Evolutionary conservation across 2,113 vertebrate species (phyloP).

Genomic region (Microcebus lehilahytsara): DNA sequence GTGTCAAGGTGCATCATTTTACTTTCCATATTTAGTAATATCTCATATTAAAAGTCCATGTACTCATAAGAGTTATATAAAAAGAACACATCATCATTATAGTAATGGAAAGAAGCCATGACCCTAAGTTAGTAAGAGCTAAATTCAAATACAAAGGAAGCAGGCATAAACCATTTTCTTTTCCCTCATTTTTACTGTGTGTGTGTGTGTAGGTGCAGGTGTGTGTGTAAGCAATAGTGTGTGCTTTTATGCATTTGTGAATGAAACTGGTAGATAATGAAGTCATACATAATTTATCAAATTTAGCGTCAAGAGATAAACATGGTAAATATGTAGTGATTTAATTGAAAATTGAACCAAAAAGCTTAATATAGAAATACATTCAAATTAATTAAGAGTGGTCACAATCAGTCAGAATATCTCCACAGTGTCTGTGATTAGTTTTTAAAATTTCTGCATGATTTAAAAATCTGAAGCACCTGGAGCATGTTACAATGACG

Average conservation of each 20-base stretch:
- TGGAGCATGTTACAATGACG: neutral
- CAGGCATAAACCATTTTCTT: neutral
- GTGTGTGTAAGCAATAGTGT: neutral
- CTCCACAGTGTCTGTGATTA: neutral
- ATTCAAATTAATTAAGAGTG: constrained; percentile 19
- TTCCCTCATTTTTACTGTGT: neutral
- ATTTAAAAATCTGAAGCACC: neutral
- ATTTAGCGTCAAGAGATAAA: neutral
- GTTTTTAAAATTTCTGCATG: neutral
- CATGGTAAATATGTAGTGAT: neutral
- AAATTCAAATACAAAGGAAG: neutral
- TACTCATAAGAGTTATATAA: neutral
- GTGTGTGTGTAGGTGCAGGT: neutral
- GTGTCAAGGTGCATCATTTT: neutral
- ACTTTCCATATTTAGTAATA: neutral
- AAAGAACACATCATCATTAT: neutral
- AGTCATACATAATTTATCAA: neutral
- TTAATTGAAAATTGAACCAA: constrained; percentile 25
- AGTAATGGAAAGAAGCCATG: neutral
- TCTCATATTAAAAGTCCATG: neutral
- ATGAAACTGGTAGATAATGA: neutral
- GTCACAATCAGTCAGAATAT: neutral
- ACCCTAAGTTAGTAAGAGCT: neutral
- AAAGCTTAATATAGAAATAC: neutral
- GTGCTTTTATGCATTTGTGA: neutral